A percentile compares a stretch with the other conserved stretches of the same genome.
Evolutionary conservation across 2,113 vertebrate species (phyloP).

Genomic region (Xyliphius kryptos): DNA sequence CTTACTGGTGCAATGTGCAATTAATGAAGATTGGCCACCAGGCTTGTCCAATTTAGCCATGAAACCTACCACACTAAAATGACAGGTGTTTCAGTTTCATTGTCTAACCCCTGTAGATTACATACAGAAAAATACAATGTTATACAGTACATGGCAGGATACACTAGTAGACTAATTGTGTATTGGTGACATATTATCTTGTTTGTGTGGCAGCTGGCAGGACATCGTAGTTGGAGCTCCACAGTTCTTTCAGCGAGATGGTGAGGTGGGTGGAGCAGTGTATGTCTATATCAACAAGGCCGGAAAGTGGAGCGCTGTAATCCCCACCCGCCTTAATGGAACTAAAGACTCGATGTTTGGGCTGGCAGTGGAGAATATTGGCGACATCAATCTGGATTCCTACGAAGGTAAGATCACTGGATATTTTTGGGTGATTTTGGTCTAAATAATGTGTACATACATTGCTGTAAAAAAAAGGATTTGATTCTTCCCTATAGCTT

Average conservation of each 20-base stretch:
- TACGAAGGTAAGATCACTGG: slow-evolving; percentile 80
- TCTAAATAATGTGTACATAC: no score
- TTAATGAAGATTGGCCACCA: no score
- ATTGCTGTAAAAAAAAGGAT: no score
- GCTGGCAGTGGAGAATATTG: slow-evolving; percentile 84
- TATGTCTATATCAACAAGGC: slow-evolving; percentile 88
- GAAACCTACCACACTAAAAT: no score
- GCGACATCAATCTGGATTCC: slow-evolving; percentile 87
- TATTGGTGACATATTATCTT: neutral
- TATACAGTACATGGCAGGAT: no score
- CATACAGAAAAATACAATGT: no score
- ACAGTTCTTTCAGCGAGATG: slow-evolving; percentile 86
- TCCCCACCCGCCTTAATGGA: slow-evolving; percentile 77
- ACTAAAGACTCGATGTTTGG: slow-evolving; percentile 94
- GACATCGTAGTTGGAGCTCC: slow-evolving; percentile 95
- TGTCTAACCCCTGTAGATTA: no score
- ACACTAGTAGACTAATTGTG: neutral
- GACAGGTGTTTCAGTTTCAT: no score
- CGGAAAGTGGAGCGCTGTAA: slow-evolving; percentile 75
- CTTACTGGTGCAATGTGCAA: no score
- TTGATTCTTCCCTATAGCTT: no score
- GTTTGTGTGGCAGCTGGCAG: slow-evolving; percentile 75
- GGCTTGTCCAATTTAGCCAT: no score
- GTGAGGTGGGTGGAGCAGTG: slow-evolving; percentile 84
- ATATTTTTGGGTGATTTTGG: no score